phyloP scores from a whole-genome alignment of 1,140 invertebrate genomes.

The Muscidifurax raptorellus region DNA sequence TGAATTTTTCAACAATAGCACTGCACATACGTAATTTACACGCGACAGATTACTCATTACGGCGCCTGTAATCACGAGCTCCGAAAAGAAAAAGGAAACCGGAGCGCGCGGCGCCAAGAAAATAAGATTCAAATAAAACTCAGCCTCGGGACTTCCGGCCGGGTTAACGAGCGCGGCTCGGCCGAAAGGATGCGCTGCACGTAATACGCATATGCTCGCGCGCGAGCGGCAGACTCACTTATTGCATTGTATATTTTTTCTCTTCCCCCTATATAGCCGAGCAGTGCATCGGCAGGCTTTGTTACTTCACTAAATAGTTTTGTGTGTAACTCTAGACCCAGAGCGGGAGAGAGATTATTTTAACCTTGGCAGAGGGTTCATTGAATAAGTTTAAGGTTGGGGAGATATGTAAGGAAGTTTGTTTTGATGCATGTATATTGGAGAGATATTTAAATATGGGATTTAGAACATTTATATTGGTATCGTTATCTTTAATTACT shows the following conservation, averaged over 20 bases:
- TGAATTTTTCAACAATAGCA: no score
- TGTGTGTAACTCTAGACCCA: neutral
- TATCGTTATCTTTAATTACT: no score
- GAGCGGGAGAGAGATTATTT: neutral
- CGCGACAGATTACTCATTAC: neutral
- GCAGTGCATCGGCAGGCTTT: neutral
- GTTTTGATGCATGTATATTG: neutral
- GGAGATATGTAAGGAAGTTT: neutral
- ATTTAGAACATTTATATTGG: no score
- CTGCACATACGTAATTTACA: no score
- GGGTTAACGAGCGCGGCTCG: conserved; percentile 7
- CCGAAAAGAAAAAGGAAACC: neutral
- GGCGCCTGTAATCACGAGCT: neutral
- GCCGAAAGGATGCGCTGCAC: conserved; percentile 25
- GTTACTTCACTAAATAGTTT: conserved; percentile 14
- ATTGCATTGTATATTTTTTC: conserved; percentile 20
- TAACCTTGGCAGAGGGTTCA: neutral
- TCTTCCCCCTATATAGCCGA: neutral
- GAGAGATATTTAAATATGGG: no score
- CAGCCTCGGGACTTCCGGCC: conserved; percentile 17
- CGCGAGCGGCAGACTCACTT: neutral
- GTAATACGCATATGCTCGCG: neutral
- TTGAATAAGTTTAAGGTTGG: neutral
- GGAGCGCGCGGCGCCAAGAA: neutral
- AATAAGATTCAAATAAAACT: conserved; percentile 30